Evolutionary conservation across 2,797 vertebrate genomes (phyloP), one percentile per base, ranked within the genome.

Genomic region (Tenualosa thibaudeaui): DNA sequence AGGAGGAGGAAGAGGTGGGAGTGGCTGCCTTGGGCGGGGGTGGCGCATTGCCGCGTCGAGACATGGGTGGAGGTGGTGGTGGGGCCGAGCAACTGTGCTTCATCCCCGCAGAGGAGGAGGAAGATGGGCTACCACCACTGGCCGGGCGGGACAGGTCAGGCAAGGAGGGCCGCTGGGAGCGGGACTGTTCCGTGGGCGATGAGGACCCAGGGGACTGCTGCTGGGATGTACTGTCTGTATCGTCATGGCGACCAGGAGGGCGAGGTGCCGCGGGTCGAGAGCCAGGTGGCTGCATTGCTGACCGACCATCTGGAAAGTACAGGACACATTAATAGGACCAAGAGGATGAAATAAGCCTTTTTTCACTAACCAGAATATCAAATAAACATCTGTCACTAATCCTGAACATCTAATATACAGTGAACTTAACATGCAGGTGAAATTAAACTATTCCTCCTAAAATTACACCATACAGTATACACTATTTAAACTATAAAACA

Each of bases 61-160:
- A 89, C 43, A 92, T 81, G 6, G 91, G 92, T 0, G 92, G 93
- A 1, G 93, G 94, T 0, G 95, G 92, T 19, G 93, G 92, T 0
- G 92, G 93, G 50, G 93, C 92, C 0, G 94, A 93, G 83, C 93
- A 92, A 82, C 93, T 93, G 88, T 94, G 93, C 84, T 90, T 94
- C 93, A 94, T 93, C 87, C 90, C 89, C 0, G 86, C 5, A 51
- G 91, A 90, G 17, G 53, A 71, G 56, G 89, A 89, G 12, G 91
- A 88, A 26, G 90, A 90, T 49, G 90, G 90, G 83, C 85, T 86
- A 82, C 89, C 31, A 88, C 85, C 9, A 89, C 87, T 50, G 84
- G 92, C 88, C 86, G 96, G 93, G 81, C 93, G 93, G 43, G 96
- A 95, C 7, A 97, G 95, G 89, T 97, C 97, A 0, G 97, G 97